Base-by-base conservation (phyloP, 1,140 invertebrate genomes). In the Lordiphosa collinella region DNA sequence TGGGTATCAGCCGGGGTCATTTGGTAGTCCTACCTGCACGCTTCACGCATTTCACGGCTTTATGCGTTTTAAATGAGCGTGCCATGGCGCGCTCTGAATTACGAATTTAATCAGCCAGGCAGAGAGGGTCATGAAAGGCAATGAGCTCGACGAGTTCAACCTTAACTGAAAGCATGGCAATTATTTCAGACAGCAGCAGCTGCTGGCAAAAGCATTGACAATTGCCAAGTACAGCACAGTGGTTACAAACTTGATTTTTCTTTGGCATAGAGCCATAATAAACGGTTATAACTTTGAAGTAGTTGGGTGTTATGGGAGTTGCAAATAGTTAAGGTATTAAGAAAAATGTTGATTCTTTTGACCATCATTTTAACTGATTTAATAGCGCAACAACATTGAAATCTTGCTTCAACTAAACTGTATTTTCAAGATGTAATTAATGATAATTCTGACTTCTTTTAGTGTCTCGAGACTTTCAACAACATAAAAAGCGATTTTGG, bases 21-120 rank as follows among this genome's bases (percentile, higher is more conserved):
- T 75, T 75, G 47, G 59, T 34, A 75, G 64, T 75, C 72, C 49
- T 76, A 68, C 46, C 55, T 58, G 50, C 56, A 37, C 35, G 51
- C 65, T 31, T 51, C 48, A 57, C 56, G 66, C 54, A 76, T 76
- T 76, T 76, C 51, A 76, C 66, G 72, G 51, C 38, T 56, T 70
- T 70, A 76, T 76, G 72, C 66, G 72, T 53, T 76, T 76, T 76
- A 76, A 76, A 76, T 61, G 72, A 76, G 72, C 65, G 50, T 71
- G 44, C 41, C 40, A 62, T 29, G 58, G 44, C 49, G 34, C 53
- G 51, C 48, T 46, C 40, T 41, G 72, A 66, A 76, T 76, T 76
- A 58, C 55, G 72, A 65, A 76, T 76, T 76, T 76, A 76, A 76
- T 76, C 65, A 70, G 65, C 14, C 38, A 18, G 48, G 37, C 52